Conservation (phyloP, 2,797 vertebrate species). For the Phalloptychus januarius region DNA sequence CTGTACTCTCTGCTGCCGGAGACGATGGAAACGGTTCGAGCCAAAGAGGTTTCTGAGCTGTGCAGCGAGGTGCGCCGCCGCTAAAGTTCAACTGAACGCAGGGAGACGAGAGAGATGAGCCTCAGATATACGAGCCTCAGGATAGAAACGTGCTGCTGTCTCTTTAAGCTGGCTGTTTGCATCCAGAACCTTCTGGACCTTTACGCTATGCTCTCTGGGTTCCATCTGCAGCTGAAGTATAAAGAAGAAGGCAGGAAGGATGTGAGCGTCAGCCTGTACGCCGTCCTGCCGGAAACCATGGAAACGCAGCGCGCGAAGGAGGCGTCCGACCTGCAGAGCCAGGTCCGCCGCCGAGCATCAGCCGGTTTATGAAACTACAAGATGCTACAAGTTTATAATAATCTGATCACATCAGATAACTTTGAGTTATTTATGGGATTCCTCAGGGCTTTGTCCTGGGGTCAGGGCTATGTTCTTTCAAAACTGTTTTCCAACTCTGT, state of each 20-base stretch:
- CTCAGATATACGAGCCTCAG: not conserved
- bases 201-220: not conserved
- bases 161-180: not conserved
- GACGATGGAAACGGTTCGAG: slow-evolving; percentile 72
- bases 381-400: not conserved
- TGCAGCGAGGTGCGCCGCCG: slow-evolving; percentile 84
- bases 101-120: too few relatives aligned
- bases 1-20: slow-evolving; percentile 71
- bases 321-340: slow-evolving; percentile 59
- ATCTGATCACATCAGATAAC: not conserved
- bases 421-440: not conserved
- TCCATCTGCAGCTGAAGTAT: slow-evolving; percentile 83
- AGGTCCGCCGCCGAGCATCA: slow-evolving; percentile 39
- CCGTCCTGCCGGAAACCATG: slow-evolving; percentile 66
- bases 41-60: slow-evolving; percentile 69
- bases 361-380: not conserved
- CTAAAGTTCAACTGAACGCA: not conserved
- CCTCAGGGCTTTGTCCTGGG: not conserved
- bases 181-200: not conserved
- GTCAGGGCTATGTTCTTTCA: not conserved
- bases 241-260: slow-evolving; percentile 83
- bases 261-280: slow-evolving; percentile 65
- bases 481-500: not conserved
- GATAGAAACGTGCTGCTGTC: not conserved
- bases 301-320: slow-evolving; percentile 65